Conservation (phyloP, 1,140 invertebrate genomes). For the Dreissena polymorpha region DNA sequence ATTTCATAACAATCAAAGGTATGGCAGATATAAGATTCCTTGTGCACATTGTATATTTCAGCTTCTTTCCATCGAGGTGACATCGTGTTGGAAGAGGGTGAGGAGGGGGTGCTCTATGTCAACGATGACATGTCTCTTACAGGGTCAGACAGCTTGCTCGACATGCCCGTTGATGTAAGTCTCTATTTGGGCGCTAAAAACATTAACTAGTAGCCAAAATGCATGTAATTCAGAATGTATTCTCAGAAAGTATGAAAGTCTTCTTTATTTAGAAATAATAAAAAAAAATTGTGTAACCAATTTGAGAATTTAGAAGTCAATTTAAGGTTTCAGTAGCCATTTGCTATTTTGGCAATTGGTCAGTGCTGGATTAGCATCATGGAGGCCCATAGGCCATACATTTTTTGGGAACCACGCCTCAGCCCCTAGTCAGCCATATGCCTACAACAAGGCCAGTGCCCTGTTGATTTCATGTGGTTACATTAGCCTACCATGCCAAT, state of each 20-base stretch:
- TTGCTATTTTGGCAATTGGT: background rate
- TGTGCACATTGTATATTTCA: conserved; percentile 22
- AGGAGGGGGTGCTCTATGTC: conserved; percentile 43
- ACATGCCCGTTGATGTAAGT: conserved; percentile 23
- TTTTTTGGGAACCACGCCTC: too few relatives aligned
- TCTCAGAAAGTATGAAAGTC: background rate
- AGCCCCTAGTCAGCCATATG: too few relatives aligned
- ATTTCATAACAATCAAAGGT: too few relatives aligned
- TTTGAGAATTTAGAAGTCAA: background rate
- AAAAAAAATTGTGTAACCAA: background rate
- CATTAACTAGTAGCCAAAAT: too few relatives aligned
- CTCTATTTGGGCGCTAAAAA: background rate
- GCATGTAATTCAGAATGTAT: too few relatives aligned
- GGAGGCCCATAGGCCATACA: too few relatives aligned
- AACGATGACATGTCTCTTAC: conserved; percentile 49
- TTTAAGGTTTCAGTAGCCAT: background rate
- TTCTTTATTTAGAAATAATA: background rate
- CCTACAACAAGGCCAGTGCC: too few relatives aligned
- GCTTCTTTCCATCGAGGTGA: conserved; percentile 33
- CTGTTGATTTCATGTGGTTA: too few relatives aligned
- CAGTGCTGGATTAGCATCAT: too few relatives aligned
- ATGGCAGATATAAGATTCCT: too few relatives aligned
- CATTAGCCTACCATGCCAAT: too few relatives aligned
- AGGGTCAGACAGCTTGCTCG: conserved; percentile 25
- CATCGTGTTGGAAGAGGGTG: conserved; percentile 37